Evolutionary conservation across 2,113 vertebrate species (phyloP).

Genomic region (Smithornis capensis): DNA sequence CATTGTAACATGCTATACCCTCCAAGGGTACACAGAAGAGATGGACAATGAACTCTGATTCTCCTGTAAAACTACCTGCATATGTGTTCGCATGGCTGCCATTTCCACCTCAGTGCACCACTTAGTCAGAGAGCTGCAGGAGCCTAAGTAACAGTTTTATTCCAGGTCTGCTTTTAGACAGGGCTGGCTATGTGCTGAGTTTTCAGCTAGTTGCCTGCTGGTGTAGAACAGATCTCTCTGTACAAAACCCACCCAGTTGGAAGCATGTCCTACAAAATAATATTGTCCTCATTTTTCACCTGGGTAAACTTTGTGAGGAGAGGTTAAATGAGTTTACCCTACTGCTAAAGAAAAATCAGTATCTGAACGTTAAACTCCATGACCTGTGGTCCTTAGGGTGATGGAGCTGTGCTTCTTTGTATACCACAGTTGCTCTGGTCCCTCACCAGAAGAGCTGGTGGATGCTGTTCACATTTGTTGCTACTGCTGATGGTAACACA

Average conservation of each 20-base stretch:
- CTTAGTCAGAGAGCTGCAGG: background rate
- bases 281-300: background rate
- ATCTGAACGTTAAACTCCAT: background rate
- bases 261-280: background rate
- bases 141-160: background rate
- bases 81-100: background rate
- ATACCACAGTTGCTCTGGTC: background rate
- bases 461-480: background rate
- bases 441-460: background rate
- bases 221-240: background rate
- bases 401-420: background rate
- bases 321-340: background rate
- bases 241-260: background rate
- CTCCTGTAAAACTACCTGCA: background rate
- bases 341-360: background rate
- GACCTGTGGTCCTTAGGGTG: background rate
- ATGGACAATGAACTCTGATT: background rate
- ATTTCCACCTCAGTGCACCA: background rate
- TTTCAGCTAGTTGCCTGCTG: background rate
- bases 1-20: rapidly evolving
- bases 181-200: background rate
- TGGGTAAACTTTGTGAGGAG: background rate
- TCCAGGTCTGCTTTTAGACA: background rate
- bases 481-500: background rate
- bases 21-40: background rate